Percentiles rank a stretch among this genome's conserved stretches.
Conservation (phyloP, 2,888 invertebrate species). For the Protonemura montana region DNA sequence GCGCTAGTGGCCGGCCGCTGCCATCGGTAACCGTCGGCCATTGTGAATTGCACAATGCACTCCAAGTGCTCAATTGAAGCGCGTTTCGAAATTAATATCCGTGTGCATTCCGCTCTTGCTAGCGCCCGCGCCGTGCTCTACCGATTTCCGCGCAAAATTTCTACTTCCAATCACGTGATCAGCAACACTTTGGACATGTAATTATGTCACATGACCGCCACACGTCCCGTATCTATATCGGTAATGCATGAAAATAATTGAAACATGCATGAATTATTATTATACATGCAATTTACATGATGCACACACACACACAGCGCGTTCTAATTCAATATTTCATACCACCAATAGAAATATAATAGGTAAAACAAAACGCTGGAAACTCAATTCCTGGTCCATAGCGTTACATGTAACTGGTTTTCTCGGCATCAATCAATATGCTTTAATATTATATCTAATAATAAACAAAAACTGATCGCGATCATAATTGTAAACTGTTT, state of each 20-base stretch:
- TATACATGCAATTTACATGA: not conserved
- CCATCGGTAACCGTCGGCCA: not conserved
- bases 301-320: not conserved
- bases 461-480: not conserved
- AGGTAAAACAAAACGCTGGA: not conserved
- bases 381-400: not conserved
- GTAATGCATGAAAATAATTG: not conserved
- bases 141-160: not conserved
- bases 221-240: not conserved
- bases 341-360: not conserved
- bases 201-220: not conserved
- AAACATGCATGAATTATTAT: not conserved
- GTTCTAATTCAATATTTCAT: not conserved
- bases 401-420: not conserved
- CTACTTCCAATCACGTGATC: not conserved
- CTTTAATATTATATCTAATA: not conserved
- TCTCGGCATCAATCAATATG: not conserved
- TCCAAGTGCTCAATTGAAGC: not conserved
- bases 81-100: not conserved
- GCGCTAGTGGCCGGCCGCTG: not conserved
- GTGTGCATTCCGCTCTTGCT: not conserved
- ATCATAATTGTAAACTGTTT: not conserved
- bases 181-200: not conserved
- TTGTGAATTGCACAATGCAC: not conserved
- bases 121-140: not conserved